These are phyloP conservation scores for Cercopithecus mona DNA, from an alignment of 2,113 vertebrate genomes.

Conservation along the genomic window DNA sequence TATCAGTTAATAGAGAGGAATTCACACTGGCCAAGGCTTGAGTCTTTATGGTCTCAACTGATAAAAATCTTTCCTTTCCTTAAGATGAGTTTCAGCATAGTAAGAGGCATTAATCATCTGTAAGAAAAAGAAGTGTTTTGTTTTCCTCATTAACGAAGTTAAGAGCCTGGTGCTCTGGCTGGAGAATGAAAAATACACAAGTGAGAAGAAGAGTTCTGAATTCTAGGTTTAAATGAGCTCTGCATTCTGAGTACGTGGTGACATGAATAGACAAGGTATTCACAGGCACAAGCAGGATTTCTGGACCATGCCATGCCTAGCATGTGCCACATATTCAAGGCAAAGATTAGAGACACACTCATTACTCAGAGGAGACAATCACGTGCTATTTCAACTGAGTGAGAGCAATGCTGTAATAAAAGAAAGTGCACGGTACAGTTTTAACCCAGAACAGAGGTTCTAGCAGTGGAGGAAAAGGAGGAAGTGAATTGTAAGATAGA, in stretches of 20 bases:
- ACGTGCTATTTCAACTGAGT: not conserved
- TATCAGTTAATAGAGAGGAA: constrained; percentile 52
- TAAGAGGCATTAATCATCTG: constrained; percentile 22
- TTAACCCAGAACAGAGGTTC: not conserved
- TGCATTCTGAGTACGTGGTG: not conserved
- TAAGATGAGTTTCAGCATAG: not conserved
- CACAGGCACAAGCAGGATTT: not conserved
- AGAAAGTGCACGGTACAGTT: not conserved
- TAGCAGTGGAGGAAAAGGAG: not conserved
- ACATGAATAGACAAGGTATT: not conserved
- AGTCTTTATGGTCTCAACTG: not conserved
- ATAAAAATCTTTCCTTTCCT: constrained; percentile 46
- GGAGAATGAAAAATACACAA: not conserved
- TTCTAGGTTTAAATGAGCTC: not conserved
- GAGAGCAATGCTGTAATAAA: not conserved
- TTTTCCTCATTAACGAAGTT: constrained; percentile 12
- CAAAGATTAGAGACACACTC: not conserved
- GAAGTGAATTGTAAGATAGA: not conserved
- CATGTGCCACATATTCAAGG: rapidly evolving
- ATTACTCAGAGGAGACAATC: not conserved
- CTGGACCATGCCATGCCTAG: not conserved
- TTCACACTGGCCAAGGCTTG: not conserved
- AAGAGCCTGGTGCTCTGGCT: not conserved
- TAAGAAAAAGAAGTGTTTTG: constrained; percentile 2
- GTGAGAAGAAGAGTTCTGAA: not conserved